A percentile compares a stretch with the other conserved stretches of the same genome.
Evolutionary conservation across 2,888 invertebrate genomes (phyloP).

Genomic region (Stegophylla sp.): DNA sequence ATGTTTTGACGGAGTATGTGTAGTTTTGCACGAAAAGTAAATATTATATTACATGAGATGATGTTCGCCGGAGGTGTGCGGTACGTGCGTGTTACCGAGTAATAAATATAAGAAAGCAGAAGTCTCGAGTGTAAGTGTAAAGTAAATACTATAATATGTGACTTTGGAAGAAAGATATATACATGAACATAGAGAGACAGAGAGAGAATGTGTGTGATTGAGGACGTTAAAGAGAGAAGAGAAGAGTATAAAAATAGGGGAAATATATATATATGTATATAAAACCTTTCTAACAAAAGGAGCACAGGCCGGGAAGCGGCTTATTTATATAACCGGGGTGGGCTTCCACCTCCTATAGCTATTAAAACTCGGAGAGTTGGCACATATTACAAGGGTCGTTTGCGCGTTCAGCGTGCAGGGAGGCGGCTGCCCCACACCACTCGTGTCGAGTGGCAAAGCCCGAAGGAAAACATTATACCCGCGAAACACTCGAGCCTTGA

Average conservation of each 20-base stretch:
- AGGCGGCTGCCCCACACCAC: constrained; percentile 14
- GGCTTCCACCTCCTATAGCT: constrained; percentile 24
- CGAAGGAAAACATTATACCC: constrained; percentile 59
- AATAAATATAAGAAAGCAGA: not conserved
- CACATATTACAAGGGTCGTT: constrained; percentile 59
- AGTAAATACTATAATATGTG: constrained; percentile 16
- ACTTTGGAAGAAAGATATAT: not conserved
- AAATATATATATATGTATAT: constrained; percentile 35
- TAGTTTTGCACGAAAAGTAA: not conserved
- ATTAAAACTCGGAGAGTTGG: constrained; percentile 57
- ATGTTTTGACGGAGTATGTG: too few relatives aligned
- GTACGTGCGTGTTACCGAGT: not conserved
- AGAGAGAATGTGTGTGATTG: not conserved
- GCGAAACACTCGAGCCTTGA: constrained; percentile 57
- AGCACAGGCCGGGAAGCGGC: constrained; percentile 41
- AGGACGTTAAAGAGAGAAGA: not conserved
- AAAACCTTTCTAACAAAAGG: constrained; percentile 14
- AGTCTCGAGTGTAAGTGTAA: constrained; percentile 1
- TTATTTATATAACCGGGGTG: constrained; percentile 52
- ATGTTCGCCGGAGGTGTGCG: not conserved
- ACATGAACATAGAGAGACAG: not conserved
- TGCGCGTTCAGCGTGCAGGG: constrained; percentile 24
- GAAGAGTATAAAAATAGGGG: not conserved
- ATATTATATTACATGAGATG: not conserved
- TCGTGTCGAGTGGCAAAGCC: constrained; percentile 57